Percentiles rank a stretch among this genome's conserved stretches.
These are phyloP conservation scores for Ypsolopha sequella DNA, from an alignment of 2,888 invertebrate genomes.

Conservation along the genomic window DNA sequence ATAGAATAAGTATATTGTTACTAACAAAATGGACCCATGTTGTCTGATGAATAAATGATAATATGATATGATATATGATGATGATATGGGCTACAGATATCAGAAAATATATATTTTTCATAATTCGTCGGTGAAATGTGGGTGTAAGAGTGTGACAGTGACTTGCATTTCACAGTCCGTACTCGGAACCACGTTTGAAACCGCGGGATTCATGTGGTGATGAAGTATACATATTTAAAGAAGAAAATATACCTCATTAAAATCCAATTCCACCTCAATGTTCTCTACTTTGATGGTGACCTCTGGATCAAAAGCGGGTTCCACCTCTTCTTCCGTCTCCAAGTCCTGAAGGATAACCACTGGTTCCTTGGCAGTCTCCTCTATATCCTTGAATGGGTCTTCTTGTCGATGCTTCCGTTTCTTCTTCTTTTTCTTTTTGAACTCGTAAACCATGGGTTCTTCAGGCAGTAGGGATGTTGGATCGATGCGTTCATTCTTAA, in stretches of 20 bases:
- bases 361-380: conserved; percentile 14
- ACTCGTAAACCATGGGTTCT: conserved; percentile 54
- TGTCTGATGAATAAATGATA: no score
- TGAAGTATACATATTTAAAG: neutral
- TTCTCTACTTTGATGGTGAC: conserved; percentile 57
- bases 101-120: no score
- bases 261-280: conserved; percentile 57
- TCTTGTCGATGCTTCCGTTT: conserved; percentile 32
- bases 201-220: no score
- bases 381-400: conserved; percentile 54
- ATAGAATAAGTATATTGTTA: no score
- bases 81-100: no score
- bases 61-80: no score
- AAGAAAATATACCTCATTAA: conserved; percentile 46
- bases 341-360: neutral
- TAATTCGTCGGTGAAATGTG: no score
- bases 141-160: no score
- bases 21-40: no score
- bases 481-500: conserved; percentile 29
- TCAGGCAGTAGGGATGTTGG: conserved; percentile 52
- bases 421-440: conserved; percentile 55
- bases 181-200: no score
- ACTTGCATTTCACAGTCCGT: no score
- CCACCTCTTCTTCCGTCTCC: neutral
- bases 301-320: conserved; percentile 37